Conservation (phyloP, 1,140 invertebrate species). For the Hydropsyche tenuis region DNA sequence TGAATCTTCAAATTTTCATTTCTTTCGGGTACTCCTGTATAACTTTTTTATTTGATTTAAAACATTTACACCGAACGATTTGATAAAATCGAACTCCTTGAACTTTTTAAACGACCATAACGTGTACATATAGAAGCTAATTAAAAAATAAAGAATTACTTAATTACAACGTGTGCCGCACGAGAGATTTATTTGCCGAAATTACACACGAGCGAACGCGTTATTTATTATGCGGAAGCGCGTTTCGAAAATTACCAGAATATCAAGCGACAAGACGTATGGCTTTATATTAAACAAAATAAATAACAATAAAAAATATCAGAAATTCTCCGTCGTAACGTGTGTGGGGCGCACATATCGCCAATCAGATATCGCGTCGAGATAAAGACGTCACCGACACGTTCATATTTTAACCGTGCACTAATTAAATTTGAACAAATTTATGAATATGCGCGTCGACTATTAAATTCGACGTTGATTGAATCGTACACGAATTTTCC, state of each 20-base stretch:
- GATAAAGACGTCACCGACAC: conserved; percentile 24
- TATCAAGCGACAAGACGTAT: too few relatives aligned
- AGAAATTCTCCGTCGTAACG: too few relatives aligned
- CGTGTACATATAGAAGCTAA: background rate
- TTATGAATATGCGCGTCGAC: too few relatives aligned
- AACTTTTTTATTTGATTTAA: too few relatives aligned
- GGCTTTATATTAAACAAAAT: too few relatives aligned
- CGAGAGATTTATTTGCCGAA: conserved; percentile 11
- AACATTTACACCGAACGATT: background rate
- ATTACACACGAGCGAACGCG: background rate
- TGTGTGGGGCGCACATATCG: background rate
- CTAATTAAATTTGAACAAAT: conserved; percentile 10
- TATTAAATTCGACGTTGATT: too few relatives aligned
- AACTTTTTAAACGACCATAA: too few relatives aligned
- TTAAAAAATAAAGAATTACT: conserved; percentile 26
- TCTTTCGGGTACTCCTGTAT: too few relatives aligned
- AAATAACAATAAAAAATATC: too few relatives aligned
- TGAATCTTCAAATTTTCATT: too few relatives aligned
- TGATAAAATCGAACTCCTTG: background rate
- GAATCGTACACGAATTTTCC: too few relatives aligned
- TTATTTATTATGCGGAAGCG: background rate
- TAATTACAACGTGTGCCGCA: conserved; percentile 3
- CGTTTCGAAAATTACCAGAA: too few relatives aligned
- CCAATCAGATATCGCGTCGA: background rate
- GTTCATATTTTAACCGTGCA: background rate